Evolutionary conservation across 2,113 vertebrate species (phyloP).

Genomic region (Nesogale talazaci): DNA sequence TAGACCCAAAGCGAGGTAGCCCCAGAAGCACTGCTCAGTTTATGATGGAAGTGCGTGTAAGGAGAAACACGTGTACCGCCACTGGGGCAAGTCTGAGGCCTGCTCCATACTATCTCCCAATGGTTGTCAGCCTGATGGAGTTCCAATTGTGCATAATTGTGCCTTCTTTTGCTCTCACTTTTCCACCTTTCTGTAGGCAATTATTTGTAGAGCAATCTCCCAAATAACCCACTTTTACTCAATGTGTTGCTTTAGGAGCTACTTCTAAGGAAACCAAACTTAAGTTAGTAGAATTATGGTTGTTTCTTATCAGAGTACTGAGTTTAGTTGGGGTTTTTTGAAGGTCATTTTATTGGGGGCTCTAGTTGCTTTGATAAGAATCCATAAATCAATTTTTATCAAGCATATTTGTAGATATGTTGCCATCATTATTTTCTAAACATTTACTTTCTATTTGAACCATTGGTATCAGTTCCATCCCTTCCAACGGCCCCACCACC

Average conservation of each 20-base stretch:
- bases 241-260: not conserved
- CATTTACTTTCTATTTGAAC: too few relatives aligned
- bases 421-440: too few relatives aligned
- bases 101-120: fast-evolving
- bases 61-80: not conserved
- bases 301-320: not conserved
- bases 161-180: not conserved
- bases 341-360: too few relatives aligned
- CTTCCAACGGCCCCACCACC: too few relatives aligned
- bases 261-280: not conserved
- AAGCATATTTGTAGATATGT: too few relatives aligned
- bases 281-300: not conserved
- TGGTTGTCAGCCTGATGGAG: not conserved
- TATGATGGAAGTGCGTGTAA: not conserved
- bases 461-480: too few relatives aligned
- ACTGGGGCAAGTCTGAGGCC: not conserved
- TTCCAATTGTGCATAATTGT: not conserved
- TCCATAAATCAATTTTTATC: too few relatives aligned
- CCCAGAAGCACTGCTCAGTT: not conserved
- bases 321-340: not conserved
- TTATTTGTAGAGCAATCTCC: not conserved
- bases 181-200: not conserved
- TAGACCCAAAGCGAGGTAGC: not conserved
- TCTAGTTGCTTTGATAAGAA: too few relatives aligned
- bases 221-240: not conserved